Base-by-base conservation (phyloP, 1,140 invertebrate species). In the Drosophila sucinea region DNA sequence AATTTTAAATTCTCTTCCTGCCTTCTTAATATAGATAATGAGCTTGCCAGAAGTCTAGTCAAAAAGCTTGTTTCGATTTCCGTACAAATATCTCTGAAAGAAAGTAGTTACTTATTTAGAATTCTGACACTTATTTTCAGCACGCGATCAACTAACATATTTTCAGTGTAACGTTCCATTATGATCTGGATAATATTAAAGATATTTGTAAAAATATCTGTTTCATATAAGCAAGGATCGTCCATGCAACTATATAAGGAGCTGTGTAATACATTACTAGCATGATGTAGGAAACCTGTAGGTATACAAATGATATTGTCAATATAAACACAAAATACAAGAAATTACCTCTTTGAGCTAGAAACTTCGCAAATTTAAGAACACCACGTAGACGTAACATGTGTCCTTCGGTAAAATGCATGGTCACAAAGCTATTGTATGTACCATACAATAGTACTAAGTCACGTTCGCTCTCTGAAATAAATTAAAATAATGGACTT, bases 221-320 rank as follows among this genome's bases (percentile, higher is more conserved):
- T 25, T 23, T 74, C 60, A 3, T 54, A 56, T 0, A 63, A 41
- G 44, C 35, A 56, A 0, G 47, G 11, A 35, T 61, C 17, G 1
- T 75, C 47, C 11, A 10, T 5, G 0, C 61, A 57, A 10, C 54
- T 17, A 27, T 29, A 61, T 27, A 67, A 32, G 10, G 68, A 35
- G 11, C 54, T 60, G 54, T 64, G 35, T 0, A 81, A 11, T 11
- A 74, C 58, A 58, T 78, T 54, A 38, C 62, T 67, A 17, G 79
- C 54, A 27, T 81, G 79, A 27, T 73, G 64, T 4, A 81, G 47
- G 27, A 81, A 81, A 5, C 80, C 79, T 81, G 17, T 29, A 33
- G 17, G n/a, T 51, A 32, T 2, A 0, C n/a, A 1, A 33, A 25
- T 2, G 6, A 4, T 17, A 0, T 8, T 4, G 0, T 25, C 29